A percentile compares a stretch with the other conserved stretches of the same genome.
These are phyloP conservation scores for Rotaria sp. DNA, from an alignment of 2,888 invertebrate genomes.

Conservation along the genomic window DNA sequence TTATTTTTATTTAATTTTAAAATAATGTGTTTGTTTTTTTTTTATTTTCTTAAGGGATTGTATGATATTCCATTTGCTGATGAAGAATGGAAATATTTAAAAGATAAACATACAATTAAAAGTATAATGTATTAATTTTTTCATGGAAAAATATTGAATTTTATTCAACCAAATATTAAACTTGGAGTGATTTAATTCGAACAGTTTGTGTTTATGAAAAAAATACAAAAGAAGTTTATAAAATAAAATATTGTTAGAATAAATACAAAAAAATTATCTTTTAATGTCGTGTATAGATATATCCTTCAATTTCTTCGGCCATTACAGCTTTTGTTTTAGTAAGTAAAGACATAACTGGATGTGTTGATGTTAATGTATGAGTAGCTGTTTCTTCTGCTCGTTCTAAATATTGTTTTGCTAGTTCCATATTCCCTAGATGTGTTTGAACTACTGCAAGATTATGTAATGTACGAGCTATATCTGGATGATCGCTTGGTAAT, in stretches of 20 bases:
- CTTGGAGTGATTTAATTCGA: no score
- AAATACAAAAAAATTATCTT: neutral
- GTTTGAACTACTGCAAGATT: neutral
- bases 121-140: neutral
- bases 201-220: no score
- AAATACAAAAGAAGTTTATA: no score
- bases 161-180: neutral
- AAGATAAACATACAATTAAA: neutral
- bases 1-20: neutral
- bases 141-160: neutral
- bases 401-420: neutral
- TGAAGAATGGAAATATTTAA: neutral
- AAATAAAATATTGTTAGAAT: no score
- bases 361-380: neutral
- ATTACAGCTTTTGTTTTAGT: neutral
- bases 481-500: neutral
- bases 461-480: neutral
- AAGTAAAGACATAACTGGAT: neutral
- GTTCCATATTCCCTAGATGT: neutral
- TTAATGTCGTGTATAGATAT: neutral
- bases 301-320: neutral
- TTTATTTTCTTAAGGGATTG: neutral
- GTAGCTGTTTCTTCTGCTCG: neutral
- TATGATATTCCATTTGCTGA: constrained; percentile 7
- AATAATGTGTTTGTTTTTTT: neutral